These are phyloP conservation scores for Tetramorium bicarinatum DNA, from an alignment of 2,888 invertebrate species.

Conservation along the genomic window DNA sequence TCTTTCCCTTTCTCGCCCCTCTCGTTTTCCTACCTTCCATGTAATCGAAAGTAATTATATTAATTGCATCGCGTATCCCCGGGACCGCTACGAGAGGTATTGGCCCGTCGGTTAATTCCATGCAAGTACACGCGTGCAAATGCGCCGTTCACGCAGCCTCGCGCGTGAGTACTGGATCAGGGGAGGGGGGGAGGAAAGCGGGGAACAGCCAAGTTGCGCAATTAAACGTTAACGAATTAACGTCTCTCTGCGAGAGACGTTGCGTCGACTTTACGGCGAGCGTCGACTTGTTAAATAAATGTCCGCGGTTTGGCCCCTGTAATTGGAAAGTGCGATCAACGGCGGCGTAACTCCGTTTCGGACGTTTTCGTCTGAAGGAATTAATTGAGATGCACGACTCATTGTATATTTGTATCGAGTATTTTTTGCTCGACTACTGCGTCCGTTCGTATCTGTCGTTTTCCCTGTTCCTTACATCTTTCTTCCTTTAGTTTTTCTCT, in stretches of 20 bases:
- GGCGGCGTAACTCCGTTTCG: neutral
- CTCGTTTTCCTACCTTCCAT: conserved; percentile 52
- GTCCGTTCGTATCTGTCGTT: neutral
- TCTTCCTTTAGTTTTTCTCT: neutral
- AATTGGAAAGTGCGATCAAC: conserved; percentile 53
- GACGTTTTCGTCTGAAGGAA: conserved; percentile 22
- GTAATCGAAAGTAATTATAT: conserved; percentile 83
- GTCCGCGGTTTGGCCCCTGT: conserved; percentile 32
- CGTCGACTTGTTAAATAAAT: conserved; percentile 68
- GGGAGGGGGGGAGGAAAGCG: neutral
- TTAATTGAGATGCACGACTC: conserved; percentile 31
- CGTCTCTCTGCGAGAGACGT: conserved; percentile 80
- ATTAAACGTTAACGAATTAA: conserved; percentile 83
- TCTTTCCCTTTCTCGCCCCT: conserved; percentile 9
- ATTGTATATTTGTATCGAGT: neutral
- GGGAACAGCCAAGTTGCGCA: conserved; percentile 68
- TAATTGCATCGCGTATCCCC: conserved; percentile 78
- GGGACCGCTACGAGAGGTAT: conserved; percentile 72
- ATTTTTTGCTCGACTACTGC: neutral
- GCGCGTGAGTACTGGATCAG: conserved; percentile 19
- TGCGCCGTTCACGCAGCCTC: conserved; percentile 51
- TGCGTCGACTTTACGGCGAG: conserved; percentile 42
- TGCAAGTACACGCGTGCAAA: conserved; percentile 48
- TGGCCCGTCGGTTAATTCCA: conserved; percentile 69
- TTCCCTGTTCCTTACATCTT: neutral